These are phyloP conservation scores for Chiloscyllium plagiosum DNA, from an alignment of 2,113 vertebrate genomes.

Conservation along the genomic window DNA sequence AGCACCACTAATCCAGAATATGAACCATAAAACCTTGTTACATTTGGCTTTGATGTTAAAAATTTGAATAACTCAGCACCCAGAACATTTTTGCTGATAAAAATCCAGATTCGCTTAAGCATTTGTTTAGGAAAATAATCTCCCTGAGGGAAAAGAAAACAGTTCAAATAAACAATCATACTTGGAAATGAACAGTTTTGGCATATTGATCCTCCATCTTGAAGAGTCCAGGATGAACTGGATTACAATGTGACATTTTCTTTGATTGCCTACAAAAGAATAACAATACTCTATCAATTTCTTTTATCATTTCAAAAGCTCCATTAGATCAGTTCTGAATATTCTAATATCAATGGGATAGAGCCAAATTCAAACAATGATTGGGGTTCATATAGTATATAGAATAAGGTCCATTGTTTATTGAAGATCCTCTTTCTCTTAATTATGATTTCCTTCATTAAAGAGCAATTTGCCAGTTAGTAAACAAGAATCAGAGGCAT, in stretches of 20 bases:
- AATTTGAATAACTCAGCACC: background rate
- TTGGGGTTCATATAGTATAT: background rate
- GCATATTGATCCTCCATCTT: no score
- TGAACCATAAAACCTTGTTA: background rate
- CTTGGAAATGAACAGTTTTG: no score
- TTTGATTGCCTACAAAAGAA: background rate
- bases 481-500: background rate
- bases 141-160: background rate
- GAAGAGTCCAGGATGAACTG: no score
- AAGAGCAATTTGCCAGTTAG: background rate
- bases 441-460: background rate
- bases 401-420: background rate
- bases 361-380: background rate
- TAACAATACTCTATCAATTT: background rate
- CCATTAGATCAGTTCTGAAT: background rate
- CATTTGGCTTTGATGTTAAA: background rate
- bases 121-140: background rate
- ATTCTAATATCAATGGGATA: background rate
- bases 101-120: background rate
- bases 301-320: background rate
- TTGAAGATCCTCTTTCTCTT: background rate
- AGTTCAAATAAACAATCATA: no score
- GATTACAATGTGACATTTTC: background rate
- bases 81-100: background rate
- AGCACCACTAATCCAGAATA: no score